These are phyloP conservation scores for Sitobion miscanthi DNA, from an alignment of 1,140 invertebrate genomes.

Conservation along the genomic window DNA sequence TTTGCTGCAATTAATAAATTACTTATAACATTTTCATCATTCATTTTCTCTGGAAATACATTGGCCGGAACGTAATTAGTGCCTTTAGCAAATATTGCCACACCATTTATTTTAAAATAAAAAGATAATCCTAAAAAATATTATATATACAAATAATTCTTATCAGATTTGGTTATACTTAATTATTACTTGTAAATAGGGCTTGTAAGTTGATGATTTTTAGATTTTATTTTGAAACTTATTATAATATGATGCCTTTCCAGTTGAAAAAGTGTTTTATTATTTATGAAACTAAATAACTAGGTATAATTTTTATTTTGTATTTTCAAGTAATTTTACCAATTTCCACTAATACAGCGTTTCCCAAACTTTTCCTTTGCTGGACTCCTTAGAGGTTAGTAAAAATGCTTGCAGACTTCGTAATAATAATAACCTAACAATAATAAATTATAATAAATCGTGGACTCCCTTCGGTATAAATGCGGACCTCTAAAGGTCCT, in stretches of 20 bases:
- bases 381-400: too few species aligned
- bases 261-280: background rate
- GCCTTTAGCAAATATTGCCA: constrained; percentile 94
- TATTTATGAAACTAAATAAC: background rate
- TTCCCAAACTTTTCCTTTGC: too few species aligned
- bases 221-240: background rate
- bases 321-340: background rate
- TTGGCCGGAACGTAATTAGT: constrained; percentile 94
- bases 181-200: background rate
- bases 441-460: too few species aligned
- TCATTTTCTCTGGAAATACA: constrained; percentile 79
- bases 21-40: constrained; percentile 63
- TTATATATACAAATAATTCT: background rate
- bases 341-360: too few species aligned
- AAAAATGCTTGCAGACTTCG: too few species aligned
- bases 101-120: constrained; percentile 86
- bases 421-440: too few species aligned
- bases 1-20: constrained; percentile 75
- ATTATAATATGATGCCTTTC: background rate
- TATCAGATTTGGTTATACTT: background rate
- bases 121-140: constrained; percentile 76
- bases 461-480: too few species aligned
- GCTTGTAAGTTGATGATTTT: background rate
- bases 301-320: background rate
- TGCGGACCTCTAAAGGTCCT: too few species aligned